Percentiles rank a stretch among this genome's conserved stretches.
Evolutionary conservation across 2,888 invertebrate species (phyloP).

Genomic region (Cantharis rustica): DNA sequence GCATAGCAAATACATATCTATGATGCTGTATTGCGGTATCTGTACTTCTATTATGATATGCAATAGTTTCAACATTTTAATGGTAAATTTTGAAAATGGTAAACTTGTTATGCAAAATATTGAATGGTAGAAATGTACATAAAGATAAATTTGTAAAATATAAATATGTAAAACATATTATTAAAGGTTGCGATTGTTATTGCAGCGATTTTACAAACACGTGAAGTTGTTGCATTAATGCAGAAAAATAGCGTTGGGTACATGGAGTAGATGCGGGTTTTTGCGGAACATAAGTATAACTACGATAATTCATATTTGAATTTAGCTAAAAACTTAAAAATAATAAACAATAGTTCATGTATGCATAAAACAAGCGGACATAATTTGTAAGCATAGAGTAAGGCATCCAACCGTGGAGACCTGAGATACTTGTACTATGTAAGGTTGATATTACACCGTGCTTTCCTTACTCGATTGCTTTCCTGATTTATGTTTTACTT

Average conservation of each 20-base stretch:
- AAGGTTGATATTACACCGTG: conserved; percentile 49
- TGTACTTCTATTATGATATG: not conserved
- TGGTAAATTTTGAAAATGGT: not conserved
- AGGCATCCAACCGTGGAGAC: conserved; percentile 48
- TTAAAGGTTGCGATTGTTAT: conserved; percentile 8
- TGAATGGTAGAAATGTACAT: not conserved
- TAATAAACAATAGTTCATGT: conserved; percentile 45
- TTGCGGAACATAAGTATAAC: conserved; percentile 47
- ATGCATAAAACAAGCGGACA: conserved; percentile 43
- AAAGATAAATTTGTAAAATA: not conserved
- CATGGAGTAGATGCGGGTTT: conserved; percentile 26
- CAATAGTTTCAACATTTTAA: not conserved
- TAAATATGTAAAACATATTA: conserved; percentile 10
- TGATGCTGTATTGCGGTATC: not conserved
- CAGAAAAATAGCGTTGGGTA: conserved; percentile 8
- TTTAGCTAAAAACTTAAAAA: conserved; percentile 37
- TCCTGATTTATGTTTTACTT: conserved; percentile 42
- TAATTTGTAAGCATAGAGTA: conserved; percentile 41
- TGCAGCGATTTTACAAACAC: conserved; percentile 15
- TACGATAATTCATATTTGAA: conserved; percentile 53
- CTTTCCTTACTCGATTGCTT: conserved; percentile 48
- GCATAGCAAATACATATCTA: too few species aligned
- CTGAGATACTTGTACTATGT: conserved; percentile 47
- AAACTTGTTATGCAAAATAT: not conserved
- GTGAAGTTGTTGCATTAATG: conserved; percentile 18